Evolutionary conservation across 2,797 vertebrate species (phyloP).

Genomic region (Acanthis flammea): DNA sequence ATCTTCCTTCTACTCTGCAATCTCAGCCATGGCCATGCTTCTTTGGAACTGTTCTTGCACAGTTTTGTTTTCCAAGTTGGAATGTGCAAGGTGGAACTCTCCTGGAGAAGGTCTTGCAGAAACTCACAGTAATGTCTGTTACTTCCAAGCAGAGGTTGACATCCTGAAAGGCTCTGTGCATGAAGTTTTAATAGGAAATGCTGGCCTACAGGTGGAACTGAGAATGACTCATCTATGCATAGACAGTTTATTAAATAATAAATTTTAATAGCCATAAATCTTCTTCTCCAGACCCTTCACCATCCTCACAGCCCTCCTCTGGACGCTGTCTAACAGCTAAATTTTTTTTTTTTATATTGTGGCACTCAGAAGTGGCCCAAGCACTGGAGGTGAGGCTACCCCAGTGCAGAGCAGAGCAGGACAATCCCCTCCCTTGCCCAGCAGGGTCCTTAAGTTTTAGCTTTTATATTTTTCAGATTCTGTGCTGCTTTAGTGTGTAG

Average conservation of each 20-base stretch:
- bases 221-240: neutral
- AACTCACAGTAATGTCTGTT: neutral
- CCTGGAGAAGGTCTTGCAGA: neutral
- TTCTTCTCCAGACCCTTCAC: neutral
- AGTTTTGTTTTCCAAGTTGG: neutral
- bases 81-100: neutral
- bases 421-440: neutral
- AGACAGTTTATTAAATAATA: neutral
- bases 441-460: neutral
- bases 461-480: neutral
- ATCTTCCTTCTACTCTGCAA: neutral
- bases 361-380: neutral
- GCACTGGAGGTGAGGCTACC: fast-evolving
- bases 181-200: neutral
- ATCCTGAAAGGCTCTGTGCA: neutral
- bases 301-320: neutral
- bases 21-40: neutral
- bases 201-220: neutral
- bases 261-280: neutral
- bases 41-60: neutral
- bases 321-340: neutral
- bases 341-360: fast-evolving
- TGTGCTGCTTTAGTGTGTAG: neutral
- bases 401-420: neutral
- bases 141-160: neutral